These are phyloP conservation scores for Dufourea novaeangliae DNA, from an alignment of 1,140 invertebrate species.

Conservation along the genomic window DNA sequence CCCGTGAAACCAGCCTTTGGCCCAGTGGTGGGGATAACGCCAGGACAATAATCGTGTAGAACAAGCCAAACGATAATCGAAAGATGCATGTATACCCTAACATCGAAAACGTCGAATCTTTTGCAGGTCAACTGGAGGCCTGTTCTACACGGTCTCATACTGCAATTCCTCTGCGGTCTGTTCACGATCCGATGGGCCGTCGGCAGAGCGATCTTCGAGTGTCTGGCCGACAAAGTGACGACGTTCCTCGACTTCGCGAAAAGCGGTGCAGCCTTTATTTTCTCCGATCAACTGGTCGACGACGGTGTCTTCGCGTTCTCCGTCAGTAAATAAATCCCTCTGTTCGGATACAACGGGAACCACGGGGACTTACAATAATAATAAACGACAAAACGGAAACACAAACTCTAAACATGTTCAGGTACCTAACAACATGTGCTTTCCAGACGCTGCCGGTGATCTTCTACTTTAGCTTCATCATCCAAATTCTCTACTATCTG, in stretches of 20 bases:
- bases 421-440: neutral
- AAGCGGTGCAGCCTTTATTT: constrained; percentile 92
- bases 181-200: constrained; percentile 92
- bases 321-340: constrained; percentile 82
- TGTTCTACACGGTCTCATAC: constrained; percentile 89
- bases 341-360: neutral
- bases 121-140: constrained; percentile 88
- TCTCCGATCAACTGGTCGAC: constrained; percentile 87
- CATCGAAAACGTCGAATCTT: no score
- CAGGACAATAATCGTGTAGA: no score
- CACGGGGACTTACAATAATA: no score
- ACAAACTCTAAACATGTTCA: no score
- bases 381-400: neutral
- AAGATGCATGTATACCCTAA: no score
- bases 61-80: no score
- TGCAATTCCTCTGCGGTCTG: constrained; percentile 94
- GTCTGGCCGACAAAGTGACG: constrained; percentile 90
- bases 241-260: constrained; percentile 91
- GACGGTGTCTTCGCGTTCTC: constrained; percentile 90
- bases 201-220: constrained; percentile 90
- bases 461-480: constrained; percentile 94
- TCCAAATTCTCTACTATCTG: constrained; percentile 93
- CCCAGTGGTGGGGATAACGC: no score
- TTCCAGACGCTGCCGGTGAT: constrained; percentile 91
- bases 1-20: no score